phyloP scores from a whole-genome alignment of 2,888 invertebrate genomes.

The Thera britannica region DNA sequence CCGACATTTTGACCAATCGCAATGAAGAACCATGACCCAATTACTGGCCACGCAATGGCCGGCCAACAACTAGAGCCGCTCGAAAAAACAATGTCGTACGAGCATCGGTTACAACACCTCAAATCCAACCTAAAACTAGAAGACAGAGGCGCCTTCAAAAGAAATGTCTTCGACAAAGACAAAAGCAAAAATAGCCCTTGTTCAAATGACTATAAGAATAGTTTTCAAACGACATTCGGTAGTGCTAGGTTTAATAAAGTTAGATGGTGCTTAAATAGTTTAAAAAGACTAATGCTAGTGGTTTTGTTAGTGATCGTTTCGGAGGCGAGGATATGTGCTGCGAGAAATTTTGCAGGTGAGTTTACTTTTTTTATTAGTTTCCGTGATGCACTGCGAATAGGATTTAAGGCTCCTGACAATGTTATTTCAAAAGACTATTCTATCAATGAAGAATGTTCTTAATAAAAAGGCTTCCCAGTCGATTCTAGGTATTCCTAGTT shows the following conservation, averaged over 20 bases:
- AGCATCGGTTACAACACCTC: conserved; percentile 68
- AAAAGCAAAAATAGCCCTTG: conserved; percentile 62
- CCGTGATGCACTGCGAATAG: conserved; percentile 25
- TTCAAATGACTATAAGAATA: conserved; percentile 62
- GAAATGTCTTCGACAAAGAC: conserved; percentile 49
- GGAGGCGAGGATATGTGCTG: conserved; percentile 64
- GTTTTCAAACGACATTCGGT: conserved; percentile 49
- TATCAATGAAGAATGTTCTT: no score
- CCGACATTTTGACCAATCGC: conserved; percentile 65
- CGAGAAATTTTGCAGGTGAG: conserved; percentile 77
- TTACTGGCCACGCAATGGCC: conserved; percentile 37
- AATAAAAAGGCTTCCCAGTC: no score
- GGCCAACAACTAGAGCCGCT: conserved; percentile 58
- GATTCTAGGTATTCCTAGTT: no score
- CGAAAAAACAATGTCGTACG: conserved; percentile 65
- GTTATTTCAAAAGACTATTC: not conserved
- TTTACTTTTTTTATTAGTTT: conserved; percentile 40
- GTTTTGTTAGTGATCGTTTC: conserved; percentile 68
- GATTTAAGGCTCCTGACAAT: not conserved
- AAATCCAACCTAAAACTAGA: conserved; percentile 68
- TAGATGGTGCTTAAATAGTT: conserved; percentile 71
- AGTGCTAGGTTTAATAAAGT: conserved; percentile 63
- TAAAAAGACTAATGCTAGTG: conserved; percentile 73
- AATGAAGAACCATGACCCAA: conserved; percentile 58
- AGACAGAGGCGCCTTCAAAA: conserved; percentile 71